Evolutionary conservation across 2,888 invertebrate species (phyloP).

Genomic region (Drosophila seclusa): DNA sequence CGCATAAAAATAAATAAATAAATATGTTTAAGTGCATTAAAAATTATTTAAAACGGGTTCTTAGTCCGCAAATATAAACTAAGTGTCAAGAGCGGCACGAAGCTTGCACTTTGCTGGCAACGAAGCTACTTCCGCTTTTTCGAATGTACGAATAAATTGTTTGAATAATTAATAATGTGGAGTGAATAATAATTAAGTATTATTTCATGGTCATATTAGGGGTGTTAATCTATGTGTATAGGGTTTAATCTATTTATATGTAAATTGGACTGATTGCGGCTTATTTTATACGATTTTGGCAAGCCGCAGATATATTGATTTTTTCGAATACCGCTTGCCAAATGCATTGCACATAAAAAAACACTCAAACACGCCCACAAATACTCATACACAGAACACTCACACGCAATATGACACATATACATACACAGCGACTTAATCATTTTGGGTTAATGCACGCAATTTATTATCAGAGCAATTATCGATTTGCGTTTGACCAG

Average conservation of each 20-base stretch:
- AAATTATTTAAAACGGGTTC: conserved; percentile 10
- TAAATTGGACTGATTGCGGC: background rate
- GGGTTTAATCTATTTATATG: background rate
- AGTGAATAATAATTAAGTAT: background rate
- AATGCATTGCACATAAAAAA: conserved; percentile 43
- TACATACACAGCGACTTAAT: conserved; percentile 10
- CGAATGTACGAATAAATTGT: conserved; percentile 24
- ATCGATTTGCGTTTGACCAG: conserved; percentile 57
- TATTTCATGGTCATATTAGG: background rate
- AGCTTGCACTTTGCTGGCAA: background rate
- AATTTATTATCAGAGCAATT: conserved; percentile 46
- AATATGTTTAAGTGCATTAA: conserved; percentile 7
- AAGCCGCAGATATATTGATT: conserved; percentile 56
- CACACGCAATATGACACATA: conserved; percentile 12
- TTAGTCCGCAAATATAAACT: background rate
- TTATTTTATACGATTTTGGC: conserved; percentile 31
- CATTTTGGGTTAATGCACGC: conserved; percentile 65
- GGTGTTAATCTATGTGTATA: background rate
- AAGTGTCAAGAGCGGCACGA: background rate
- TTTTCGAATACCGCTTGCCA: conserved; percentile 51
- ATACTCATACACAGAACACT: conserved; percentile 7
- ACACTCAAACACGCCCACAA: conserved; percentile 18
- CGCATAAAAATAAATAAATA: conserved; percentile 1
- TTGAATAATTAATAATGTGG: conserved; percentile 22
- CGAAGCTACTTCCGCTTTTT: conserved; percentile 9